These are phyloP conservation scores for Chloroceryle aenea DNA, from an alignment of 2,113 vertebrate genomes.

Conservation along the genomic window DNA sequence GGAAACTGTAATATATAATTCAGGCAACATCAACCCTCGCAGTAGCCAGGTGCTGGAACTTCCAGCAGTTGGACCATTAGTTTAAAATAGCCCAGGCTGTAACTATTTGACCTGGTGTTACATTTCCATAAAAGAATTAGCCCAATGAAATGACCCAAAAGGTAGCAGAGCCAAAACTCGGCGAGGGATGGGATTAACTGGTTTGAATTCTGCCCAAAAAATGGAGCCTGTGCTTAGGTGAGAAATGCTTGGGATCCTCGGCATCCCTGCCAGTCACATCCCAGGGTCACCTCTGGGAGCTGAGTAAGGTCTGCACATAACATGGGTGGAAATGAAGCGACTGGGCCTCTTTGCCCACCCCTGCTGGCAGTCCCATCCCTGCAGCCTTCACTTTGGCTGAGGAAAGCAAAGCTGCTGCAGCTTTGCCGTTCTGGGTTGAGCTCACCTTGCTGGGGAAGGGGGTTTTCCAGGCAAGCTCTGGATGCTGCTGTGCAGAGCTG, in stretches of 20 bases:
- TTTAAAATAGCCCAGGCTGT: background rate
- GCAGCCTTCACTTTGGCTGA: background rate
- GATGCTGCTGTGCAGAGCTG: background rate
- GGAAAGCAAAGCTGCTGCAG: background rate
- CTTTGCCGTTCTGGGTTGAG: background rate
- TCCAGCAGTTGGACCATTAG: background rate
- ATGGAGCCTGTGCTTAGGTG: background rate
- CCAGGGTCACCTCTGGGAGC: background rate
- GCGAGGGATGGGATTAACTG: background rate
- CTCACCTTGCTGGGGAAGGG: background rate
- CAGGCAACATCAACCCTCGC: background rate
- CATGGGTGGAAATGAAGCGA: background rate
- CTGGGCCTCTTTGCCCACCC: background rate
- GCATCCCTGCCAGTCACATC: background rate
- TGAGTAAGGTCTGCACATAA: background rate
- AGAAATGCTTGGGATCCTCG: background rate
- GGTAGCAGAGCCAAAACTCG: background rate
- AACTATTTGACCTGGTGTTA: background rate
- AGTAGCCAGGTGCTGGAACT: constrained; percentile 3
- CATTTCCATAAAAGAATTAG: background rate
- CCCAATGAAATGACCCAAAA: background rate
- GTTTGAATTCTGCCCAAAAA: background rate
- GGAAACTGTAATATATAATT: constrained; percentile 21
- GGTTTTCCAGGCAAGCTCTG: background rate
- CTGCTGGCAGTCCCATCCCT: background rate